Percentiles rank a stretch among this genome's conserved stretches.
These are phyloP conservation scores for Hippocampus zosterae DNA, from an alignment of 2,113 vertebrate genomes.

Conservation along the genomic window DNA sequence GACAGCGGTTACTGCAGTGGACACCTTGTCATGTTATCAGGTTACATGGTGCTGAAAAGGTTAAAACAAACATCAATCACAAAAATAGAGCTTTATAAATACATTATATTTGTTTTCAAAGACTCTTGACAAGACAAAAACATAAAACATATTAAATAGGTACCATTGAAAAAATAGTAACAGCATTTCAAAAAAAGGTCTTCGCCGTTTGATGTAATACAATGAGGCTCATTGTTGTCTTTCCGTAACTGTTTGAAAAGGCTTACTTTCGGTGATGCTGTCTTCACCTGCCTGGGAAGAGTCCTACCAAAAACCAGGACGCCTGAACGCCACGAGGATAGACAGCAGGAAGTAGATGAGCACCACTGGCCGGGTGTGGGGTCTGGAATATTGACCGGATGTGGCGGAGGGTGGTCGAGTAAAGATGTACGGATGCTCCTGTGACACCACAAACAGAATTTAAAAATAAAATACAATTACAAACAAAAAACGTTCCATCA, in stretches of 20 bases:
- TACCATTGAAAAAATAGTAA: neutral
- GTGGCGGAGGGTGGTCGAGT: constrained; percentile 54
- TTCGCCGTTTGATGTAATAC: neutral
- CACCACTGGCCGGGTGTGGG: neutral
- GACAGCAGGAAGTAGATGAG: constrained; percentile 22
- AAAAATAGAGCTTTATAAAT: neutral
- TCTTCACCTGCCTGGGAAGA: neutral
- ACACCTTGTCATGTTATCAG: no score
- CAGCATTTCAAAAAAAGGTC: neutral
- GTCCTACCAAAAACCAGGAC: constrained; percentile 23
- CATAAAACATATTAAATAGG: neutral
- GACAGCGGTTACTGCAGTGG: no score
- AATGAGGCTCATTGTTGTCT: neutral
- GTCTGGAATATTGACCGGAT: constrained; percentile 8
- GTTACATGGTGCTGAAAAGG: no score
- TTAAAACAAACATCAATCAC: neutral
- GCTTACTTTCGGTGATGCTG: neutral
- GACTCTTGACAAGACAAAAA: neutral
- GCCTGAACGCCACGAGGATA: constrained; percentile 8
- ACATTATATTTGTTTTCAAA: neutral
- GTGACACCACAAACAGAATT: constrained; percentile 2
- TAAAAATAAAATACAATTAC: no score
- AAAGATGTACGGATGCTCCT: constrained; percentile 75
- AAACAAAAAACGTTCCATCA: neutral
- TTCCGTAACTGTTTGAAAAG: neutral